A percentile compares a stretch with the other conserved stretches of the same genome.
Conservation (phyloP, 2,797 vertebrate genomes). For the Eospalax fontanierii region DNA sequence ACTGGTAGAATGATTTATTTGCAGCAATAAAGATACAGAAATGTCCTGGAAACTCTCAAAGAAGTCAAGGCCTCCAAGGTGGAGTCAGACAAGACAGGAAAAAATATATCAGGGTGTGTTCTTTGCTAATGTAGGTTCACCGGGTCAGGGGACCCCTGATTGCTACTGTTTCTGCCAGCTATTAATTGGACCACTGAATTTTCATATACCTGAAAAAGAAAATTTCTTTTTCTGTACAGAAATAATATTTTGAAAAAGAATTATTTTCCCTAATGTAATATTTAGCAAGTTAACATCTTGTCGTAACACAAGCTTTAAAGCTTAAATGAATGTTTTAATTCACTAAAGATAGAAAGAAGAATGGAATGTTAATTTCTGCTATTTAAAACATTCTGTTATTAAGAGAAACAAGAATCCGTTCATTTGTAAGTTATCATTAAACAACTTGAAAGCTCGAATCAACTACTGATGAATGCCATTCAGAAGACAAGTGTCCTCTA, state of each 20-base stretch:
- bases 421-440: conserved; percentile 40
- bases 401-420: conserved; percentile 22
- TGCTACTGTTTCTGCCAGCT: not conserved
- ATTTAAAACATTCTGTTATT: conserved; percentile 44
- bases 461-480: conserved; percentile 30
- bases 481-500: conserved; percentile 32
- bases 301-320: not conserved
- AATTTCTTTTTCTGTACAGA: not conserved
- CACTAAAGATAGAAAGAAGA: not conserved
- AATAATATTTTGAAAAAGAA: conserved; percentile 43
- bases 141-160: not conserved
- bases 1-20: not conserved
- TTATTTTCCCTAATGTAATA: not conserved
- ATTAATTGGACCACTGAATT: conserved; percentile 5
- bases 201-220: conserved; percentile 21
- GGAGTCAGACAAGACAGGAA: not conserved
- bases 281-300: conserved; percentile 36
- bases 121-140: not conserved
- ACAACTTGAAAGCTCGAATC: conserved; percentile 37
- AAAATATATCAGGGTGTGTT: not conserved
- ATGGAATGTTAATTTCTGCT: conserved; percentile 61
- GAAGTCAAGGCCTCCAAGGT: not conserved
- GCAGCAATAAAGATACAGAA: not conserved
- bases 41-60: not conserved
- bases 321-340: conserved; percentile 41